A percentile compares a stretch with the other conserved stretches of the same genome.
phyloP scores from a whole-genome alignment of 2,113 vertebrate genomes.

The Oxygymnocypris stewartii region DNA sequence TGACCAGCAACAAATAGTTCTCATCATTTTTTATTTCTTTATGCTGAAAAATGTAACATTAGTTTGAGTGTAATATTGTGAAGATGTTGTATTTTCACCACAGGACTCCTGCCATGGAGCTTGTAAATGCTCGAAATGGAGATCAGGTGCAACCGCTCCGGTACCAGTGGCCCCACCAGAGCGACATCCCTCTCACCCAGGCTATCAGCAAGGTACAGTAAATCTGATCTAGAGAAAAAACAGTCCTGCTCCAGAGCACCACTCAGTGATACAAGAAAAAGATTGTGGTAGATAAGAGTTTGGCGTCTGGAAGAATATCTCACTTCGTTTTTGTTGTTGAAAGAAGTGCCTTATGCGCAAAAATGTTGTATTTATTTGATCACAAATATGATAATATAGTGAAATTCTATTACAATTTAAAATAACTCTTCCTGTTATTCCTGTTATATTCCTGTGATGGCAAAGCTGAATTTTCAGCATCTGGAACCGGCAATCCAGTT shows the following conservation, averaged over 20 bases:
- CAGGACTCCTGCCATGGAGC: conserved; percentile 71
- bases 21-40: not conserved
- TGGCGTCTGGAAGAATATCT: no score
- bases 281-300: not conserved
- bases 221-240: not conserved
- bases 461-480: not conserved
- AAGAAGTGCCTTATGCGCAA: not conserved
- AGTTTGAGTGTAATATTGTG: not conserved
- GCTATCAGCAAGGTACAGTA: conserved; percentile 70
- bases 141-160: conserved; percentile 75
- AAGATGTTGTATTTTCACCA: not conserved
- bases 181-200: conserved; percentile 65
- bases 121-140: conserved; percentile 65
- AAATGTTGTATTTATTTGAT: not conserved
- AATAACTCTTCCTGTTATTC: not conserved
- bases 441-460: not conserved
- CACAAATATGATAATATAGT: not conserved
- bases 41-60: not conserved
- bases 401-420: not conserved
- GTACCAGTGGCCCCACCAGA: conserved; percentile 69
- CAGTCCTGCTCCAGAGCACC: not conserved
- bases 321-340: not conserved
- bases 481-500: not conserved
- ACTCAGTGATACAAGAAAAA: not conserved
- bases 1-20: not conserved